Evolutionary conservation across 2,888 invertebrate genomes (phyloP).

Genomic region (Noctua janthina): DNA sequence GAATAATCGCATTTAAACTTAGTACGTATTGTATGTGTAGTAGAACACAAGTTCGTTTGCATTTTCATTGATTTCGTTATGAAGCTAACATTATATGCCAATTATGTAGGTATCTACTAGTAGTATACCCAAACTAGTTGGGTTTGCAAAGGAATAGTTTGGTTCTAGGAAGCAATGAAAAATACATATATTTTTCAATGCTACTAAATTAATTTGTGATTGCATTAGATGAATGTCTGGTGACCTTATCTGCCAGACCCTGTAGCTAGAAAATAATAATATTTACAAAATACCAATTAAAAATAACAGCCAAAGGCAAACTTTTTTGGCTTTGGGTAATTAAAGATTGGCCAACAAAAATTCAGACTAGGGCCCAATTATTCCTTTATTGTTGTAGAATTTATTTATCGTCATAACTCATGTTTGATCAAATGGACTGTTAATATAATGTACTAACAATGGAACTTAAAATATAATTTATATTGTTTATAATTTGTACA

Average conservation of each 20-base stretch:
- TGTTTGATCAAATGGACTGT: conserved; percentile 74
- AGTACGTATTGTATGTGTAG: conserved; percentile 62
- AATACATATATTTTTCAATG: not conserved
- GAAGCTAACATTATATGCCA: conserved; percentile 59
- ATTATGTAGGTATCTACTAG: conserved; percentile 53
- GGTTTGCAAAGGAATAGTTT: conserved; percentile 57
- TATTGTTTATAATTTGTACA: conserved; percentile 80
- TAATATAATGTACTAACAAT: conserved; percentile 72
- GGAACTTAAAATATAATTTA: conserved; percentile 65
- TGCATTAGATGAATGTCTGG: not conserved
- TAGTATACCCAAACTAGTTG: conserved; percentile 48
- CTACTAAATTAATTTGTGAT: not conserved
- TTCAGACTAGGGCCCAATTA: conserved; percentile 42
- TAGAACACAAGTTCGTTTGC: conserved; percentile 51
- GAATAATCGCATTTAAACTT: conserved; percentile 68
- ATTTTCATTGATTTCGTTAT: conserved; percentile 57
- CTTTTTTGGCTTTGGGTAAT: not conserved
- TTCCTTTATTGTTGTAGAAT: conserved; percentile 59
- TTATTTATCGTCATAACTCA: conserved; percentile 67
- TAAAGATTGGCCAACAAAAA: not conserved
- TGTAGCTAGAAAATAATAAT: not conserved
- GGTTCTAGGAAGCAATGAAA: conserved; percentile 38
- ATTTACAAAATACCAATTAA: conserved; percentile 26
- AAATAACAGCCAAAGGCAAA: not conserved
- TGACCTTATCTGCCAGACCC: not conserved